A percentile compares a stretch with the other conserved stretches of the same genome.
phyloP scores from a whole-genome alignment of 1,140 invertebrate species.

The Himalopsyche phryganea region DNA sequence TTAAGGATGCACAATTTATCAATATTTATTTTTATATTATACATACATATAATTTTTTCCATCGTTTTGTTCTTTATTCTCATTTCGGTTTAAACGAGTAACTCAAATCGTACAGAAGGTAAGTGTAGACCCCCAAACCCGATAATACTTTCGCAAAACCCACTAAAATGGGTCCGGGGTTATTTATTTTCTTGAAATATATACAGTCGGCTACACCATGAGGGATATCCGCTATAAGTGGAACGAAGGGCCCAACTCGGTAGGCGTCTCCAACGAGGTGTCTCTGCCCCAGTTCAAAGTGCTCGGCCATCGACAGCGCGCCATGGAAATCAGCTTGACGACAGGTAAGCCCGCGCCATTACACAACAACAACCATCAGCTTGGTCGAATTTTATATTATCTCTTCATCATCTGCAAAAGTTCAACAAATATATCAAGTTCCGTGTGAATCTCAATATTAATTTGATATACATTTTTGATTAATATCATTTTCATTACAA shows the following conservation, averaged over 20 bases:
- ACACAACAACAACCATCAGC: too few relatives aligned
- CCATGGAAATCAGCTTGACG: conserved; percentile 87
- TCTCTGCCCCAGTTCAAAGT: conserved; percentile 94
- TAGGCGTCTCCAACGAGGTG: conserved; percentile 88
- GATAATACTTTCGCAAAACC: conserved; percentile 56
- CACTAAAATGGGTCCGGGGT: conserved; percentile 63
- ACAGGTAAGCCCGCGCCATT: conserved; percentile 71
- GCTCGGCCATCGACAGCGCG: conserved; percentile 82
- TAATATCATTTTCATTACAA: too few relatives aligned
- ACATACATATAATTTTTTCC: background rate
- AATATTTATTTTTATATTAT: background rate
- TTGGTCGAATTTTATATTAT: too few relatives aligned
- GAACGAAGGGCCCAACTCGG: conserved; percentile 88
- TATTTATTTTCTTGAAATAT: conserved; percentile 63
- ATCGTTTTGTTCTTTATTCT: background rate
- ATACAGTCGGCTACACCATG: conserved; percentile 95
- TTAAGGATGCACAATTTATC: conserved; percentile 12
- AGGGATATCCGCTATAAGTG: conserved; percentile 94
- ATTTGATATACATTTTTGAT: too few relatives aligned
- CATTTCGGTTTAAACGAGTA: conserved; percentile 1
- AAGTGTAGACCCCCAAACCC: conserved; percentile 52
- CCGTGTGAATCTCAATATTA: too few relatives aligned
- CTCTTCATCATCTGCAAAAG: too few relatives aligned
- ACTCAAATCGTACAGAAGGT: too few relatives aligned
- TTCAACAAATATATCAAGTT: too few relatives aligned